Conservation (phyloP, 2,797 vertebrate genomes). For the Valencia hispanica region DNA sequence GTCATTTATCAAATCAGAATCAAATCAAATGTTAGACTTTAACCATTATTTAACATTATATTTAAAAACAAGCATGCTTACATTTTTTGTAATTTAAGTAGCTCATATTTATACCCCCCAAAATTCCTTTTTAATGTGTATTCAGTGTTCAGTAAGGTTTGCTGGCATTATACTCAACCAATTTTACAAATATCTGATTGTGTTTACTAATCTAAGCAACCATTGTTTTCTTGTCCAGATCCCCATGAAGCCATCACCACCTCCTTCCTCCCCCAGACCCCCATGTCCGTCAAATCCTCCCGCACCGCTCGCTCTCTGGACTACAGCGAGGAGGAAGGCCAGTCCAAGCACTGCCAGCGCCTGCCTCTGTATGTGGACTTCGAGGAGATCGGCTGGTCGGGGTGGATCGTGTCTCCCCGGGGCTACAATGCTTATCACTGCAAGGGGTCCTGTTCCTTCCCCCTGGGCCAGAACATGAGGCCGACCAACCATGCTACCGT, state of each 20-base stretch:
- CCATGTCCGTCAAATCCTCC: conserved; percentile 29
- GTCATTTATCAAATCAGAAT: neutral
- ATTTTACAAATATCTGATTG: neutral
- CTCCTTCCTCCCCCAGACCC: conserved; percentile 56
- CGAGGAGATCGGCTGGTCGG: conserved; percentile 79
- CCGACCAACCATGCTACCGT: conserved; percentile 87
- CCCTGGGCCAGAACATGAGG: conserved; percentile 85
- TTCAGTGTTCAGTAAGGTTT: neutral
- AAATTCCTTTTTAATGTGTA: neutral
- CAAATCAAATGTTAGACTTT: neutral
- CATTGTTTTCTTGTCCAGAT: conserved; percentile 56
- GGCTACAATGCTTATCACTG: conserved; percentile 84
- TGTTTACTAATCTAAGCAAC: neutral
- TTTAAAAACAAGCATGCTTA: neutral
- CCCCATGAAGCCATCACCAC: conserved; percentile 25
- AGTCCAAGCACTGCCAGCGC: conserved; percentile 78
- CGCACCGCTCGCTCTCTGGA: conserved; percentile 81
- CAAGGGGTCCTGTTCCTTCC: conserved; percentile 83
- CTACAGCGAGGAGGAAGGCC: conserved; percentile 62
- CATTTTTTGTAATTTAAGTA: too few species aligned
- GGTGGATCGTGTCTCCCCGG: conserved; percentile 86
- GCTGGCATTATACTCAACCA: neutral
- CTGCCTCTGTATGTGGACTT: conserved; percentile 83
- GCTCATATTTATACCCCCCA: neutral
- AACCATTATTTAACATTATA: neutral